Conservation (phyloP, 2,888 invertebrate species). For the Eupithecia exiguata region DNA sequence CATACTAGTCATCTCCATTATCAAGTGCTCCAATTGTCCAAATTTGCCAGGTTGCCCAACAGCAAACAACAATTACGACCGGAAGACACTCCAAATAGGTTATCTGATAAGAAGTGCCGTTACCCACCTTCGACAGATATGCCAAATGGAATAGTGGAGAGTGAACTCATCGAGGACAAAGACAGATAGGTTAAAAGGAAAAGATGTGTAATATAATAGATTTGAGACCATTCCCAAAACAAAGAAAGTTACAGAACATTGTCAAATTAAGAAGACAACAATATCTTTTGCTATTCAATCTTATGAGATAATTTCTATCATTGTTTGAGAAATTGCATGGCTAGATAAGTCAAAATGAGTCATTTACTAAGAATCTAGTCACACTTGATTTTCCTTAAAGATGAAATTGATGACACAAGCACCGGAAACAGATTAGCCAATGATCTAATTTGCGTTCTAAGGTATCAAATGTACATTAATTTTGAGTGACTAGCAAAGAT, state of each 20-base stretch:
- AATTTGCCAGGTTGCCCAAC: conserved; percentile 60
- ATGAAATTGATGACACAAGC: conserved; percentile 36
- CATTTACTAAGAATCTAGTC: conserved; percentile 40
- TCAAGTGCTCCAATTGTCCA: conserved; percentile 62
- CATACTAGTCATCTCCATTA: conserved; percentile 59
- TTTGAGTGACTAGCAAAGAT: conserved; percentile 2
- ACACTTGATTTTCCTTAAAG: conserved; percentile 34
- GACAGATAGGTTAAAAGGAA: conserved; percentile 30
- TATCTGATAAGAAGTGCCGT: conserved; percentile 68
- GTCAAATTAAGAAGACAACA: not conserved
- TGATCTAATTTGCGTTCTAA: conserved; percentile 39
- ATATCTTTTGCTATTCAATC: not conserved
- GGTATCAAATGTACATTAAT: conserved; percentile 22
- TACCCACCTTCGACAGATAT: conserved; percentile 57
- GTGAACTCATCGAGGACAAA: conserved; percentile 35
- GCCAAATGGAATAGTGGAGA: conserved; percentile 53
- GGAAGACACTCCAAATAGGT: conserved; percentile 60
- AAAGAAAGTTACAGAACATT: not conserved
- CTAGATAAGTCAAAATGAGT: conserved; percentile 27
- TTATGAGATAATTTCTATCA: not conserved
- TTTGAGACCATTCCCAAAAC: not conserved
- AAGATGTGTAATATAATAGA: conserved; percentile 2
- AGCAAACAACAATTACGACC: conserved; percentile 60
- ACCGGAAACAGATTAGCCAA: conserved; percentile 40
- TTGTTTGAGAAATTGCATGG: conserved; percentile 13